Evolutionary conservation across 2,888 invertebrate genomes (phyloP), one percentile per base, ranked within the genome.

Genomic region (Adelphocoris suturalis): DNA sequence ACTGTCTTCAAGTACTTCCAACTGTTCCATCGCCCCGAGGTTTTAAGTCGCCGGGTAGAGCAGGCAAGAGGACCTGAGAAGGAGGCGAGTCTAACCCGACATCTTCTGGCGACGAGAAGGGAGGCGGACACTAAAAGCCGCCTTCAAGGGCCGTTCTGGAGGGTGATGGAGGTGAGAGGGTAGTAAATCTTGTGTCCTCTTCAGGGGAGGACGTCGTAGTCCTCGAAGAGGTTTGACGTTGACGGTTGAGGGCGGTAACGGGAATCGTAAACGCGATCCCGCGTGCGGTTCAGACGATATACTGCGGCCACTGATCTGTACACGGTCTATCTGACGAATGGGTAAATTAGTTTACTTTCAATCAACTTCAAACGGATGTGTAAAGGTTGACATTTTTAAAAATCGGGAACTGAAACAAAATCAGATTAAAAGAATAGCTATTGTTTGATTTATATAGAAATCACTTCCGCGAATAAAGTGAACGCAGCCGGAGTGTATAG

Each of bases 101-200:
- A 57, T n/a, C 57, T 57, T 57, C 57, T 57, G 16, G n/a, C 5
- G 0, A 16, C 5, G 19, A 1, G 52, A 52, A 16, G 52, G 52
- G 14, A 52, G 52, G 16, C 37, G 37, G 37, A 52, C 52, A 16
- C 52, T 52, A 52, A 57, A 57, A 57, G 57, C 14, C n/a, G 14
- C 57, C 57, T 57, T 14, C 57, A 57, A 57, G 57, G 57, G 57
- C 57, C n/a, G 57, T 57, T n/a, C n/a, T 57, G n/a, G 16, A n/a
- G 14, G 57, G 57, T 7, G 13, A 13, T 11, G 52, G 52, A 16
- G 37, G 37, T 37, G 13, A 14, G 57, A 57, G 57, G 57, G 57
- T 57, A n/a, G n/a, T 57, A 57, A 57, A 57, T 57, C 57, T n/a
- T n/a, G n/a, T 57, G 57, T n/a, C 57, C 57, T 57, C 57, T 57